A percentile compares a stretch with the other conserved stretches of the same genome.
Conservation (phyloP, 2,113 vertebrate genomes). For the Puffinus mauretanicus region DNA sequence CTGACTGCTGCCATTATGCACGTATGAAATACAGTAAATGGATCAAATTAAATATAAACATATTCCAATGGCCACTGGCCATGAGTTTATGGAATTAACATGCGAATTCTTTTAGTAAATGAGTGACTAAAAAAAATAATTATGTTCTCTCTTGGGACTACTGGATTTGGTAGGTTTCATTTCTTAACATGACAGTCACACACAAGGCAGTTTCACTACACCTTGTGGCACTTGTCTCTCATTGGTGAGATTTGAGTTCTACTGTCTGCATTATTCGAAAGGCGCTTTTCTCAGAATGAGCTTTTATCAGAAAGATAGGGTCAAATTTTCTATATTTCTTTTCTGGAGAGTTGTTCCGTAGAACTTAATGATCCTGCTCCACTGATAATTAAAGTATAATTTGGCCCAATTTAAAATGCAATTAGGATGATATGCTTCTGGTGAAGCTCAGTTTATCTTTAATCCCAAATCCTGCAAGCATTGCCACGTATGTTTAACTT, state of each 20-base stretch:
- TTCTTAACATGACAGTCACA: neutral
- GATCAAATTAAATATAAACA: neutral
- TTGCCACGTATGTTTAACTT: neutral
- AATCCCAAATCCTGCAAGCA: neutral
- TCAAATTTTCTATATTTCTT: neutral
- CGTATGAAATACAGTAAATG: neutral
- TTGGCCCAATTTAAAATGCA: constrained; percentile 16
- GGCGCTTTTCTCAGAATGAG: neutral
- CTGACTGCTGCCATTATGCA: neutral
- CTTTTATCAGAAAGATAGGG: neutral
- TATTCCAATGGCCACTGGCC: neutral
- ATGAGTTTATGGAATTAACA: neutral
- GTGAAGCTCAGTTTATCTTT: neutral
- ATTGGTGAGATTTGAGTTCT: neutral
- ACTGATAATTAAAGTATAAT: neutral
- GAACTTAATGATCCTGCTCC: neutral
- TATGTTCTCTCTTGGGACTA: neutral
- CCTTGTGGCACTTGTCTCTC: neutral
- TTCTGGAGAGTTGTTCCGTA: neutral
- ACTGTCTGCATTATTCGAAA: neutral
- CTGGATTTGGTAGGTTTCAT: neutral
- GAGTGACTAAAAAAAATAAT: neutral
- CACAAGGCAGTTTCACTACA: neutral
- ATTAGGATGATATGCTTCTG: neutral
- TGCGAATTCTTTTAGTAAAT: neutral